phyloP scores from a whole-genome alignment of 1,140 invertebrate species.

The Drosophila serrata region DNA sequence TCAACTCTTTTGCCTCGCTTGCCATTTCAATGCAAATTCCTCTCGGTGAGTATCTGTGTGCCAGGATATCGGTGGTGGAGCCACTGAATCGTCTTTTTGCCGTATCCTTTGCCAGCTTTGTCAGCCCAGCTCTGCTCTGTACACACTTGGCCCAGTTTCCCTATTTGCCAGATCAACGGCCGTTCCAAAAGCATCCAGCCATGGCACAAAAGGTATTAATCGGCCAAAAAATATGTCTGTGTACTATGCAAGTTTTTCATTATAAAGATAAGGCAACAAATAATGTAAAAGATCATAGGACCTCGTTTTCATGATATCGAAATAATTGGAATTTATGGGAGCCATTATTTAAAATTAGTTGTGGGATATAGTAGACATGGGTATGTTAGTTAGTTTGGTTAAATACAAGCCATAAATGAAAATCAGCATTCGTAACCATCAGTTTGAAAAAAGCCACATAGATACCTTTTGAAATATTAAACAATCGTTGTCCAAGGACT shows the following conservation, averaged over 20 bases:
- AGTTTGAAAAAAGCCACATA: background rate
- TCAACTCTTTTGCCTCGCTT: slow-evolving; percentile 58
- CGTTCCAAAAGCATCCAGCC: slow-evolving; percentile 19
- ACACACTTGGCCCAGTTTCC: slow-evolving; percentile 44
- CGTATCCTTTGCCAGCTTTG: slow-evolving; percentile 42
- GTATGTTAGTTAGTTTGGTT: no score
- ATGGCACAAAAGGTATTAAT: slow-evolving; percentile 19
- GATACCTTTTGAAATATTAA: background rate
- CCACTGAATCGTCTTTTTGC: slow-evolving; percentile 27
- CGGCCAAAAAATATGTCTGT: background rate
- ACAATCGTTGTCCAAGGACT: background rate
- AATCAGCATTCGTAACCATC: background rate
- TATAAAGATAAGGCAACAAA: background rate
- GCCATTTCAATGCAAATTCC: slow-evolving; percentile 62
- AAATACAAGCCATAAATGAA: background rate
- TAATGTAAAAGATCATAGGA: background rate
- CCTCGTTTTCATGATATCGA: background rate
- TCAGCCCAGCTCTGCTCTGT: slow-evolving; percentile 7
- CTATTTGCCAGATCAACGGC: slow-evolving; percentile 16
- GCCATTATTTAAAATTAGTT: no score
- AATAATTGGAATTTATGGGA: background rate
- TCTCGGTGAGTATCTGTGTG: slow-evolving; percentile 23
- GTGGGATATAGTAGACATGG: no score
- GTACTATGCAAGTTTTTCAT: background rate
- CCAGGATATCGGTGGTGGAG: slow-evolving; percentile 49